Conservation (phyloP, 2,888 invertebrate species). For the Drosophila atripex region DNA sequence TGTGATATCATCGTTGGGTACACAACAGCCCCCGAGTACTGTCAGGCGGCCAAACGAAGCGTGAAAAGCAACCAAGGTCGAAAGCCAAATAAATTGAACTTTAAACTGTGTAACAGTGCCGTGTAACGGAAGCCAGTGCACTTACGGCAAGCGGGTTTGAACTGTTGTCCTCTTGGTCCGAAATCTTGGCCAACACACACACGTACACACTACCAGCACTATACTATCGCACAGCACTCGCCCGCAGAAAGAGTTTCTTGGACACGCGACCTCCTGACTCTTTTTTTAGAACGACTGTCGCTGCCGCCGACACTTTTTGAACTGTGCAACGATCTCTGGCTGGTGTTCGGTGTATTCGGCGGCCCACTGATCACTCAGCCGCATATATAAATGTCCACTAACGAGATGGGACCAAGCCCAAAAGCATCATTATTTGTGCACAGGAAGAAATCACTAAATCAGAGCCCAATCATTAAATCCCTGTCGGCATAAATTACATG, state of each 20-base stretch:
- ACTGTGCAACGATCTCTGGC: conserved; percentile 35
- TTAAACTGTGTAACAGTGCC: conserved; percentile 10
- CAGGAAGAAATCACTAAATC: conserved; percentile 33
- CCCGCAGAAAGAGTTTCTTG: conserved; percentile 2
- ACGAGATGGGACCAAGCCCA: conserved; percentile 33
- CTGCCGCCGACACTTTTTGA: conserved; percentile 47
- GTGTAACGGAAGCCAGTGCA: conserved; percentile 43
- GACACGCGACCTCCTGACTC: conserved; percentile 26
- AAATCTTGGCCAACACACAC: conserved; percentile 66
- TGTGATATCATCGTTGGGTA: conserved; percentile 42
- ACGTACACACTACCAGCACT: not conserved
- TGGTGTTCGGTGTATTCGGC: conserved; percentile 1
- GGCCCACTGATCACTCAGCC: conserved; percentile 26
- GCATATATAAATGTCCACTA: conserved; percentile 37
- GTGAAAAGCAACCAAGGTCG: conserved; percentile 50
- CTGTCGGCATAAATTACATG: not conserved
- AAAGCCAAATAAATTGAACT: conserved; percentile 23
- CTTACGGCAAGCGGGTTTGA: conserved; percentile 77
- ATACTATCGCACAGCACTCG: conserved; percentile 1
- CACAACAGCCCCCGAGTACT: conserved; percentile 2
- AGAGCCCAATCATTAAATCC: conserved; percentile 16
- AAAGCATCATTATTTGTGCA: conserved; percentile 44
- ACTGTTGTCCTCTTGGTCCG: conserved; percentile 67
- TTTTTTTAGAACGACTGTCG: conserved; percentile 10
- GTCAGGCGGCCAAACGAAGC: conserved; percentile 61